Conservation (phyloP, 2,113 vertebrate species). For the Casuarius casuarius region DNA sequence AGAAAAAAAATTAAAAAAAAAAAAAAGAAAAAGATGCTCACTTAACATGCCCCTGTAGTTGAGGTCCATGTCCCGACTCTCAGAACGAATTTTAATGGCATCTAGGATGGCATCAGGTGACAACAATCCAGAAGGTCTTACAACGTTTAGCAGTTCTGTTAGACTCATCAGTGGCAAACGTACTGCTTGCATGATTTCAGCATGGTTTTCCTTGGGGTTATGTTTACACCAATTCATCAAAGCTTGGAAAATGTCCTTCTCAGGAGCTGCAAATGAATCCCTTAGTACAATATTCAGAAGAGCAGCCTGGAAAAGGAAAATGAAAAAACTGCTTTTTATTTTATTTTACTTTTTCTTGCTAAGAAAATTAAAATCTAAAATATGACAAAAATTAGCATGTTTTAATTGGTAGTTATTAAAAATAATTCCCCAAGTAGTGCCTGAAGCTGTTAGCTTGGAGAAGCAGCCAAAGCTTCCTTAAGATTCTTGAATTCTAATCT, state of each 20-base stretch:
- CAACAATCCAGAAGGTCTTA: conserved; percentile 90
- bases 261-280: conserved; percentile 94
- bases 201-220: conserved; percentile 84
- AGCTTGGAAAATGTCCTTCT: conserved; percentile 97
- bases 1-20: not conserved
- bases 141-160: conserved; percentile 94
- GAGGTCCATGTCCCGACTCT: conserved; percentile 98
- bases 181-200: conserved; percentile 93
- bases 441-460: not conserved
- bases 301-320: conserved; percentile 79
- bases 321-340: not conserved
- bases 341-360: too few relatives aligned
- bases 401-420: not conserved
- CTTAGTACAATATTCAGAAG: conserved; percentile 89
- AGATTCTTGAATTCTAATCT: not conserved
- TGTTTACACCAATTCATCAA: conserved; percentile 94
- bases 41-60: conserved; percentile 98
- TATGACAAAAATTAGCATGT: not conserved
- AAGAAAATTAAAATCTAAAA: not conserved
- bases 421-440: not conserved
- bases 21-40: conserved; percentile 68
- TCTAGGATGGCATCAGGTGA: conserved; percentile 95
- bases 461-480: not conserved
- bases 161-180: conserved; percentile 97
- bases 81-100: conserved; percentile 95